Base-by-base conservation (phyloP, 1,140 invertebrate species). In the Ostrea denselamellosa region DNA sequence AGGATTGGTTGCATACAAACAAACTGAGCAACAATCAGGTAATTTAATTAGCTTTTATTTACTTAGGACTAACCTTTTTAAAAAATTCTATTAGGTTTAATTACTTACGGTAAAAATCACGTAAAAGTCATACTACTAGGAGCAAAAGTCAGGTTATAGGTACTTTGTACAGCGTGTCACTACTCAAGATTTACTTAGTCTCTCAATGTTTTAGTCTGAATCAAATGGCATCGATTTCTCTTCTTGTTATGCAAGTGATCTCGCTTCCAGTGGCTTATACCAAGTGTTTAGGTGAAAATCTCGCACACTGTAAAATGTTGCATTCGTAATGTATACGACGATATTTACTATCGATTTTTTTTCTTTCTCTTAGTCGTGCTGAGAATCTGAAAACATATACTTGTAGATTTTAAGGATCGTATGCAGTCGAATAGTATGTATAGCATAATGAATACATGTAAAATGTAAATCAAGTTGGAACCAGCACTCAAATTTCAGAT, bases 251-350 rank as follows among this genome's bases (percentile, higher is more conserved):
- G 68, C 68, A 77, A 77, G 68, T 77, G 28, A 25, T 77, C 68
- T 77, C 68, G 68, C 68, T 77, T 77, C 12, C 68, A 34, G 68
- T 77, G 68, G 68, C 68, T 77, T 77, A 25, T 25, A 14, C 25
- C 68, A 77, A 77, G 68, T 77, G 68, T 77, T 77, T 77, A 77
- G 68, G 68, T 77, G 68, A 77, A 77, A 77, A 77, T 77, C 68
- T 77, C 68, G 68, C 68, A 77, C 68, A 28, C 68, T 28, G 68
- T 77, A 77, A 77, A 77, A 77, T 77, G 68, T 77, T 77, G 68
- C 68, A 77, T 77, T 77, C 68, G 68, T 34, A 34, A 34, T 77
- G 68, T 77, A 28, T 77, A 77, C 68, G 68, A 77, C 28, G 68
- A 77, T 77, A 77, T 77, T 34, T 28, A 77, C 12, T 77, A 77